Evolutionary conservation across 1,140 invertebrate species (phyloP).

Genomic region (Homarus americanus): DNA sequence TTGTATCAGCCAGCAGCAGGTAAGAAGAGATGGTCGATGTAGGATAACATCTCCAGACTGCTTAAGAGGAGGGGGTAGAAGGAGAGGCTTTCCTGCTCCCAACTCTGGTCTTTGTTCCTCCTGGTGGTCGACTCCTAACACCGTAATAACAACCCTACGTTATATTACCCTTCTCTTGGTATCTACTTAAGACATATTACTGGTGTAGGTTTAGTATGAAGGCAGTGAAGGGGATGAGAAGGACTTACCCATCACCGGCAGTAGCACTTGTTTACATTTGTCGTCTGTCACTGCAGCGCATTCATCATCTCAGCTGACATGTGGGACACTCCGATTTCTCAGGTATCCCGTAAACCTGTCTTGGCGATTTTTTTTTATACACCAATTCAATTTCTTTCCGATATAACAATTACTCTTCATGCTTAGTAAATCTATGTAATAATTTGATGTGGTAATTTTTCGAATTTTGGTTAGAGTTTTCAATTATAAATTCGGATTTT

Average conservation of each 20-base stretch:
- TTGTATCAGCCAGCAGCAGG: conserved; percentile 6
- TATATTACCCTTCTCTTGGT: background rate
- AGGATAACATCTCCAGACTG: conserved; percentile 3
- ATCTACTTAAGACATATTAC: background rate
- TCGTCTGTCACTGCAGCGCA: conserved; percentile 53
- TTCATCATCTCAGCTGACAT: conserved; percentile 62
- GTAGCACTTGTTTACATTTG: conserved; percentile 63
- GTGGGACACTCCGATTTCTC: conserved; percentile 28
- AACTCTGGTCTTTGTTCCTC: conserved; percentile 57
- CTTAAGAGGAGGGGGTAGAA: too few relatives aligned
- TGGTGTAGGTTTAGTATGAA: background rate
- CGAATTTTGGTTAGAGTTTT: background rate
- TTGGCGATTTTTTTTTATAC: background rate
- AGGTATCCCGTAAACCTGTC: background rate
- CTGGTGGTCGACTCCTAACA: conserved; percentile 19
- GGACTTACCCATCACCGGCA: conserved; percentile 39
- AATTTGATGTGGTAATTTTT: background rate
- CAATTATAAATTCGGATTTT: background rate
- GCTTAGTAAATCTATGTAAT: background rate
- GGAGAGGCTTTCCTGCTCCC: conserved; percentile 24
- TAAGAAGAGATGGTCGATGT: background rate
- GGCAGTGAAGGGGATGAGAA: background rate
- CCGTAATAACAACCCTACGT: conserved; percentile 16
- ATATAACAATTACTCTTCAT: background rate
- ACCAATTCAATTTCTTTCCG: background rate